Base-by-base conservation (phyloP, 2,113 vertebrate genomes). In the Daphoenositta chrysoptera region DNA sequence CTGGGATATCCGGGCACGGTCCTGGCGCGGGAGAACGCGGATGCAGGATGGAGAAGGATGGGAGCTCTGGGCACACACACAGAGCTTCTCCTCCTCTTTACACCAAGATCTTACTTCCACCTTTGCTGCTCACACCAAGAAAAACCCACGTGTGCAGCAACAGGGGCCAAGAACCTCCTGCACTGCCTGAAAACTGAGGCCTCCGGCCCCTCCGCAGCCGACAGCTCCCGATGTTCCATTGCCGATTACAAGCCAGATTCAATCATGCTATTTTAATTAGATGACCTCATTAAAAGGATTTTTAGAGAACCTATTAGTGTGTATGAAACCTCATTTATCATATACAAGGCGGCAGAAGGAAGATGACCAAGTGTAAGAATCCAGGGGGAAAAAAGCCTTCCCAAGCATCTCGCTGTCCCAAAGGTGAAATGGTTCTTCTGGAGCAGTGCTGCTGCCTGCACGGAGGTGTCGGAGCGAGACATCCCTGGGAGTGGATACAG, bases 401-500 rank as follows among this genome's bases (percentile, higher is more conserved):
- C 83, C 50, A 8, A 91, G 91, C 2, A 21, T 69, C 72, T 76
- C 1, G 6, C 84, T 75, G 82, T 28, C 60, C 39, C 56, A 14
- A 56, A 48, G 4, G 40, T 68, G 87, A 93, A 66, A 72, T 18
- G 91, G 16, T 40, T 93, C 77, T 35, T 26, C 23, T 4, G 21
- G 66, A 90, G n/a, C 5, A 2, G 71, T 3, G 61, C 50, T 56
- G 87, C 79, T 30, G 24, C 1, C 18, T 28, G 54, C 87, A 31
- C 0, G 4, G 84, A 69, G 58, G 82, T 17, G 65, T 23, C 1
- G 26, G 61, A 72, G 88, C 3, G 11, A 78, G 94, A 91, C 68
- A 90, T 83, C 94, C 97, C 96, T 85, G 93, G 94, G 56, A 83
- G 82, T 39, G 28, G 92, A 71, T 45, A 64, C 64, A 86, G 94